Base-by-base conservation (phyloP, 2,797 vertebrate species). In the Pangasius mekongensis region DNA sequence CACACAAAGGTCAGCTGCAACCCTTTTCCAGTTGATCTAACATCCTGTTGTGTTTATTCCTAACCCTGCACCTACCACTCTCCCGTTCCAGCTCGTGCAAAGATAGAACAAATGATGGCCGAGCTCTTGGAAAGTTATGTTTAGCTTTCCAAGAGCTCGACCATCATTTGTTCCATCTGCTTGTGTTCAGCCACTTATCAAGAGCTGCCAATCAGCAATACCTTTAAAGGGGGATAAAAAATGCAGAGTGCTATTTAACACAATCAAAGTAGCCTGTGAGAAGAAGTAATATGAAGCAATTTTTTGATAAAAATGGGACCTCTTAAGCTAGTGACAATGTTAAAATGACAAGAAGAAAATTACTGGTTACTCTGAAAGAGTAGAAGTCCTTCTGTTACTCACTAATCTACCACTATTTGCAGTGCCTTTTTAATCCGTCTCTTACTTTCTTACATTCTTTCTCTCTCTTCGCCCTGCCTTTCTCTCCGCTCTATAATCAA, bases 401-500 rank as follows among this genome's bases (percentile, higher is more conserved):
- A 58, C 30, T 81, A 81, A 81, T 81, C 77, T 36, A 58, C 20
- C 33, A 36, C 33, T 20, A 58, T 39, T 58, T 81, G 10, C 52
- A 24, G 16, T 78, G 27, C 16, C n/a, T 78, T 78, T 78, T 54
- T 24, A 58, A 13, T 39, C 10, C 13, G 1, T 24, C 33, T 85
- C 58, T 22, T 47, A 74, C 52, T 43, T 27, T 18, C 9, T 84
- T 56, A 56, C 30, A 33, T 24, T 43, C 60, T 67, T 49, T 58
- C 62, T 49, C 9, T 33, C 10, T 0, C 10, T 73, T 87, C 24
- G 2, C 14, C 5, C 66, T 58, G 43, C 14, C 80, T 83, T 52
- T 67, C 49, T 76, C 64, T 87, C n/a, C 66, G 13, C 54, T 88
- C 58, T 67, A 0, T 83, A 74, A 88, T 91, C 87, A 92, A 92